Base-by-base conservation (phyloP, 2,797 vertebrate species). In the Sebastes glaucus region DNA sequence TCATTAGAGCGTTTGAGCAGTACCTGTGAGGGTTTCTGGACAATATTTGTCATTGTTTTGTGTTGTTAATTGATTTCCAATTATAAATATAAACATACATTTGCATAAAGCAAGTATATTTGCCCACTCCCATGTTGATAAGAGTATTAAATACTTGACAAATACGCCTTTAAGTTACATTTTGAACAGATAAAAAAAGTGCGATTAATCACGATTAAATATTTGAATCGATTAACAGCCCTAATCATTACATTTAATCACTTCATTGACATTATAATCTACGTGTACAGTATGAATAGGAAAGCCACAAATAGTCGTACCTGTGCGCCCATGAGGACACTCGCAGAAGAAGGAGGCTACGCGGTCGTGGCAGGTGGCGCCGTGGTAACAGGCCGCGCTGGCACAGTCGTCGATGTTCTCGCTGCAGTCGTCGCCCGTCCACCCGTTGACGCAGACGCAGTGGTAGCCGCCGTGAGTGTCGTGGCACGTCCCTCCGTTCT, bases 331-430 rank as follows among this genome's bases (percentile, higher is more conserved):
- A 0, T 98, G 97, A 1, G 98, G 98, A 20, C 98, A 99, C 91
- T 99, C 97, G 96, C 99, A 99, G 93, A 97, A 99, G 94, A 99
- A 99, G 10, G 98, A 99, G 0, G 98, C 98, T 4, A 99, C 98
- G 0, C 98, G 95, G 88, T 99, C 99, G 0, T 99, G 98, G 92
- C 99, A 99, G 64, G 97, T 99, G 64, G 99, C 97, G 0, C 98
- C 98, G 0, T 94, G 91, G 86, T 97, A 97, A 80, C 98, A 99
- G 9, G 98, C 97, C 0, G 99, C 98, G 0, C 96, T 98, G 89
- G 97, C 97, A 0, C 99, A 99, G 94, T 99, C 98, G 0, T 99
- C 98, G 0, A 99, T 99, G 94, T 99, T 99, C 93, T 99, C 97
- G 0, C 98, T 97, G 94, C 99, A 99, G 93, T 99, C 98, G 20